phyloP scores from a whole-genome alignment of 92 coral and sea anemone genomes.

The Parazoanthus darwini region DNA sequence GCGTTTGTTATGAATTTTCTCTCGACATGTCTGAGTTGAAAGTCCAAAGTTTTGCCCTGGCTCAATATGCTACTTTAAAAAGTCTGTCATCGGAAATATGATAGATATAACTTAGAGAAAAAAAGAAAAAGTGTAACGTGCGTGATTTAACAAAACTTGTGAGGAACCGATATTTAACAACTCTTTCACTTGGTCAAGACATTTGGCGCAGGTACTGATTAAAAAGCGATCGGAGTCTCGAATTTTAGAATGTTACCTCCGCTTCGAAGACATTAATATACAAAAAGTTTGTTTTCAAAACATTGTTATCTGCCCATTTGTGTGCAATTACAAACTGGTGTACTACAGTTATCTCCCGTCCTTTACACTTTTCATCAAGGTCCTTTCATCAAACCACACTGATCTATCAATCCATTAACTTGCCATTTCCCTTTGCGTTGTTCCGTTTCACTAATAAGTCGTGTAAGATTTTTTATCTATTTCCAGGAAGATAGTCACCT shows the following conservation, averaged over 20 bases:
- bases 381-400: not conserved
- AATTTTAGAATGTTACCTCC: not conserved
- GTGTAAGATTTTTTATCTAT: not conserved
- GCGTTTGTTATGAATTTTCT: not conserved
- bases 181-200: not conserved
- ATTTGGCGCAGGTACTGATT: not conserved
- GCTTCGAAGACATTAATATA: not conserved
- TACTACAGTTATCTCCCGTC: not conserved
- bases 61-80: not conserved
- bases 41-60: not conserved
- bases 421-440: not conserved
- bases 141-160: not conserved
- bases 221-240: too few species aligned
- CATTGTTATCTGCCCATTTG: not conserved
- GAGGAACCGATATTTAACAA: not conserved
- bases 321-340: not conserved
- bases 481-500: not conserved
- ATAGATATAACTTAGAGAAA: not conserved
- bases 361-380: not conserved
- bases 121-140: not conserved
- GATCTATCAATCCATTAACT: not conserved
- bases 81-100: not conserved
- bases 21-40: too few species aligned
- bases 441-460: not conserved
- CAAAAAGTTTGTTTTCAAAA: not conserved